Conservation (phyloP, 1,140 invertebrate species). For the Phymastichus coffea region DNA sequence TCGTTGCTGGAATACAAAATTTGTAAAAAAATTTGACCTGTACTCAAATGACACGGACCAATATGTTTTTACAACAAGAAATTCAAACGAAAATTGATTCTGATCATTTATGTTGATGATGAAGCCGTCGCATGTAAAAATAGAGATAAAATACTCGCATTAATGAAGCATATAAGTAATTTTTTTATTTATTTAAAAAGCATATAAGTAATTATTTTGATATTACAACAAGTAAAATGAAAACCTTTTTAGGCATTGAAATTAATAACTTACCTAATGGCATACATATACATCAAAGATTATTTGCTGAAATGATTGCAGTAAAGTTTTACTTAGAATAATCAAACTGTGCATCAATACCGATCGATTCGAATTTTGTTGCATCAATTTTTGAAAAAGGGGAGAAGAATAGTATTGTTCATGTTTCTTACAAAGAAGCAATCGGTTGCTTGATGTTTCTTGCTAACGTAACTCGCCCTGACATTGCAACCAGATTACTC, state of each 20-base stretch:
- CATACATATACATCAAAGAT: slow-evolving; percentile 39
- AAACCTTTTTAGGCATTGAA: slow-evolving; percentile 31
- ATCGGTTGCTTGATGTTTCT: slow-evolving; percentile 4
- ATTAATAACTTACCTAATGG: slow-evolving; percentile 38
- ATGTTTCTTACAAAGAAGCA: neutral
- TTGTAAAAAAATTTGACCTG: slow-evolving; percentile 19
- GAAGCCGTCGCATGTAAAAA: slow-evolving; percentile 6
- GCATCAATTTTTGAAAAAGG: neutral
- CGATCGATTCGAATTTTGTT: too few relatives aligned
- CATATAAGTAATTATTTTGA: slow-evolving; percentile 10
- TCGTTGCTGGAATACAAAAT: slow-evolving; percentile 41
- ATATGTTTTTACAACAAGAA: slow-evolving; percentile 25
- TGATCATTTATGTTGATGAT: slow-evolving; percentile 20
- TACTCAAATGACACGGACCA: slow-evolving; percentile 22
- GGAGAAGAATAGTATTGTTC: slow-evolving; percentile 8
- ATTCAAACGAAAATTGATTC: too few relatives aligned
- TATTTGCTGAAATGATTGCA: slow-evolving; percentile 30
- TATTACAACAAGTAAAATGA: neutral
- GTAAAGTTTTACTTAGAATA: slow-evolving; percentile 36
- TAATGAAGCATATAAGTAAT: too few relatives aligned
- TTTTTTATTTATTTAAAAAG: too few relatives aligned
- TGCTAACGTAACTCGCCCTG: neutral
- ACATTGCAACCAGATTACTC: slow-evolving; percentile 28
- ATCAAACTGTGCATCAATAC: slow-evolving; percentile 23
- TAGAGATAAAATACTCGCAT: neutral